Evolutionary conservation across 2,797 vertebrate genomes (phyloP), one percentile per base, ranked within the genome.

Genomic region (Champsocephalus gunnari): DNA sequence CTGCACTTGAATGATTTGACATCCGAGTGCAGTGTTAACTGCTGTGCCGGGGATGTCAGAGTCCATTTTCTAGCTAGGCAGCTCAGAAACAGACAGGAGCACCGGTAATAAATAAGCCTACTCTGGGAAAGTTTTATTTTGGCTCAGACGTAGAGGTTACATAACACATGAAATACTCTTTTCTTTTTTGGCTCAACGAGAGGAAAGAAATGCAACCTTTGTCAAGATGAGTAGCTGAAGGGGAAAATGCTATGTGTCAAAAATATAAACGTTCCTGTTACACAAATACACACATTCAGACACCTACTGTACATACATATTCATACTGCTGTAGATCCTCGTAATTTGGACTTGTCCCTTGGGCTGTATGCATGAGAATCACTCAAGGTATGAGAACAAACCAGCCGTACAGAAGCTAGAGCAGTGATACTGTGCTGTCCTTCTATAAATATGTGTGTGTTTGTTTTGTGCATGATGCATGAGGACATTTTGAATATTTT

Each of bases 121-220:
- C 86, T 88, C 87, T 86, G 76, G 84, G 86, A 84, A 85, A 76
- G 84, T 88, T 90, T 79, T 81, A 81, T 91, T 89, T 87, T 83
- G 87, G 83, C 85, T 79, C 79, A 58, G 66, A 78, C 72, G 65
- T 66, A 62, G 61, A 72, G 69, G 81, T 92, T 90, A 83, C 82
- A 88, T 87, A 92, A 92, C 77, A 19, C 71, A 66, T 68, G 57
- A 89, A 89, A 88, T 81, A 73, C 79, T 81, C 73, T 64, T 68
- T 72, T 82, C 68, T 68, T 83, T 75, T 73, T 76, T 62, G 41
- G 71, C 76, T 83, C n/a, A 0, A 48, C 19, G 10, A 54, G 54
- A 73, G 21, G 19, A 44, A 70, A 61, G 68, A 71, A 48, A 68
- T 41, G 17, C 53, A 66, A 79, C 62, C 63, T 79, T 71, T 75